Percentiles rank a stretch among this genome's conserved stretches.
Conservation (phyloP, 35 echinoderm and acorn worm species). For the Ophioderma brevispina region DNA sequence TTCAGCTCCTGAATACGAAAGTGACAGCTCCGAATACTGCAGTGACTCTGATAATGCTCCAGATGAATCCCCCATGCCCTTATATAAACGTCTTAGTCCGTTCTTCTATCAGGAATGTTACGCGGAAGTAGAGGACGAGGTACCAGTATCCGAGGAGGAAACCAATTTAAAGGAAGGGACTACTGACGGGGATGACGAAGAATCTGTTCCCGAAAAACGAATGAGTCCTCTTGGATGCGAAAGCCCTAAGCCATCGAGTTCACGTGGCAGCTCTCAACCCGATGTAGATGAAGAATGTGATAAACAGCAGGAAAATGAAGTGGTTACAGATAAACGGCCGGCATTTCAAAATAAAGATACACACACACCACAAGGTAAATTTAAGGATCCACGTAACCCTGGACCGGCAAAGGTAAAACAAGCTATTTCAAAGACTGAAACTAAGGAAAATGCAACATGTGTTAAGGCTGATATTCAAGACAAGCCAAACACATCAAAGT, state of each 20-base stretch:
- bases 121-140: constrained; percentile 36
- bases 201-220: constrained; percentile 42
- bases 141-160: not conserved
- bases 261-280: constrained; percentile 9
- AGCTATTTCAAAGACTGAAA: not conserved
- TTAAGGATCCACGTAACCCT: not conserved
- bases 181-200: constrained; percentile 55
- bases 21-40: constrained; percentile 74
- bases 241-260: constrained; percentile 33
- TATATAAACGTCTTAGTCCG: constrained; percentile 60
- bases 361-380: too few species aligned
- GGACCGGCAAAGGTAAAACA: not conserved
- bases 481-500: not conserved
- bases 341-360: not conserved
- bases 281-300: not conserved
- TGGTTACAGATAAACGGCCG: not conserved
- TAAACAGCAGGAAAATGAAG: not conserved
- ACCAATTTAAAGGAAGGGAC: not conserved
- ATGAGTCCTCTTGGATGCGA: constrained; percentile 78
- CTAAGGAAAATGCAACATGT: not conserved
- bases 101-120: constrained; percentile 64
- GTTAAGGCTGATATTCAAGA: not conserved
- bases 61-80: constrained; percentile 11
- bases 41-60: constrained; percentile 68
- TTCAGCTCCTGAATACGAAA: constrained; percentile 52